phyloP scores from a whole-genome alignment of 2,113 vertebrate species.

The Odocoileus virginianus region DNA sequence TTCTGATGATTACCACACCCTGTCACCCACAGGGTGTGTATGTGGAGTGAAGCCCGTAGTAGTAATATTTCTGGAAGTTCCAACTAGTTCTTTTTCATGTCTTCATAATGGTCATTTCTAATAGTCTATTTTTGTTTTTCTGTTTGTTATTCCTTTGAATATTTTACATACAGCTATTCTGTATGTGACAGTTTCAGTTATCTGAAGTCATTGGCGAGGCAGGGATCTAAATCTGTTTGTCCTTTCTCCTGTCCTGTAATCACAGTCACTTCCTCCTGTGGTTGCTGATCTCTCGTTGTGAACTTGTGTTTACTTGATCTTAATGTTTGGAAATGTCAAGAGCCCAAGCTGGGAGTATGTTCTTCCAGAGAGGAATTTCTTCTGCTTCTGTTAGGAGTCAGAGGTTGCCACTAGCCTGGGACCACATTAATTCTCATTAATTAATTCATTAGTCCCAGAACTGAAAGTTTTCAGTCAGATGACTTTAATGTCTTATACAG shows the following conservation, averaged over 20 bases:
- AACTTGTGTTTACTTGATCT: neutral
- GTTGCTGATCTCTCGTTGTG: neutral
- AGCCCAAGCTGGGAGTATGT: neutral
- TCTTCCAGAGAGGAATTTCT: neutral
- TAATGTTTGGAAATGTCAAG: neutral
- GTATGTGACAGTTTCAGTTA: neutral
- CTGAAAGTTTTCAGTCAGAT: neutral
- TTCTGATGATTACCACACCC: neutral
- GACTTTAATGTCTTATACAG: neutral
- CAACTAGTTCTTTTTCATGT: constrained; percentile 9
- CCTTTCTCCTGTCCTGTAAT: neutral
- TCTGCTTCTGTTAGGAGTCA: neutral
- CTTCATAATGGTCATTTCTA: neutral
- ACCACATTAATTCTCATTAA: neutral
- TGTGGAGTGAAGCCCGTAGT: neutral
- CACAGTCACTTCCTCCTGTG: neutral
- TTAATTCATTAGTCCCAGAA: neutral
- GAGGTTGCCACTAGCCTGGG: neutral
- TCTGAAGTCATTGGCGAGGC: neutral
- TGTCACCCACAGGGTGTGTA: neutral
- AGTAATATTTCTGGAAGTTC: neutral
- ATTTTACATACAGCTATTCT: neutral
- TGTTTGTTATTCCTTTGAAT: neutral
- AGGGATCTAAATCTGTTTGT: neutral
- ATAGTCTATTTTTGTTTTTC: neutral